Evolutionary conservation across 2,113 vertebrate genomes (phyloP).

Genomic region (Rhegmatorhina hoffmannsi): DNA sequence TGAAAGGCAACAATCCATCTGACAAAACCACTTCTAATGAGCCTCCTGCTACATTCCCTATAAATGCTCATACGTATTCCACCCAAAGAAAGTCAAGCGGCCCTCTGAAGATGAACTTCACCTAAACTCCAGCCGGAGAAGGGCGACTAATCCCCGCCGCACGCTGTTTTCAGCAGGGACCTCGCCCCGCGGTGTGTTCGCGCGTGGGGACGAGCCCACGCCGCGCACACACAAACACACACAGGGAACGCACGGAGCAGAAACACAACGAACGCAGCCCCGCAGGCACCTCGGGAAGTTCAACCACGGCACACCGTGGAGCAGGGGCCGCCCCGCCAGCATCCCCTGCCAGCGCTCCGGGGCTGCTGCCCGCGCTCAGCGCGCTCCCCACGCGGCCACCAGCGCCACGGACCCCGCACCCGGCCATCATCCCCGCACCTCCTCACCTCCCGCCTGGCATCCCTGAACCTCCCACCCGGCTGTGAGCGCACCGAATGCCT

Average conservation of each 20-base stretch:
- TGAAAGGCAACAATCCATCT: not conserved
- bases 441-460: too few species aligned
- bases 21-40: not conserved
- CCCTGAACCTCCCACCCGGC: not conserved
- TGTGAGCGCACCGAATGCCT: too few species aligned
- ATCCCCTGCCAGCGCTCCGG: not conserved
- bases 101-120: constrained; percentile 51
- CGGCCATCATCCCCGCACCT: not conserved
- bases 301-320: accelerated
- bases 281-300: not conserved
- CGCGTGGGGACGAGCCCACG: not conserved
- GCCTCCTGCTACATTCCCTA: not conserved
- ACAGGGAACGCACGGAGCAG: not conserved
- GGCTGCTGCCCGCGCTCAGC: not conserved
- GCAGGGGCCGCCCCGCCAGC: not conserved
- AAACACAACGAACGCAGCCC: not conserved
- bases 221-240: not conserved
- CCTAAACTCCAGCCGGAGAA: constrained; percentile 49
- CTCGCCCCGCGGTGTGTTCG: accelerated
- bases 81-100: constrained; percentile 50
- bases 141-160: not conserved
- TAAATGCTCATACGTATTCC: constrained; percentile 17
- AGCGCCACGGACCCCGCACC: not conserved
- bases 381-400: not conserved
- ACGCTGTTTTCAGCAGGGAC: not conserved